Evolutionary conservation across 2,113 vertebrate genomes (phyloP), one percentile per base, ranked within the genome.

Genomic region (Chloroceryle aenea): DNA sequence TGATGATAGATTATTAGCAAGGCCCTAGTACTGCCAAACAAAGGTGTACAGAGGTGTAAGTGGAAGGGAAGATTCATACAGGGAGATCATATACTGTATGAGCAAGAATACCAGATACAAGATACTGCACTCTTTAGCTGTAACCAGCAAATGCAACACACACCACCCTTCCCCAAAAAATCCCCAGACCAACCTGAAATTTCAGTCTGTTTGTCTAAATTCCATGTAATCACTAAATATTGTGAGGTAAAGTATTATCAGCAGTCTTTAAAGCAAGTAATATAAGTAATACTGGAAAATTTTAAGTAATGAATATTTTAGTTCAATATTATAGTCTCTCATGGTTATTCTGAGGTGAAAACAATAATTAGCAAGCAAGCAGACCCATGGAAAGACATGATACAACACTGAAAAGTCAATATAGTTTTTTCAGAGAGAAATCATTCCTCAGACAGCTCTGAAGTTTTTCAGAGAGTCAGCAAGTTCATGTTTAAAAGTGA

Each of bases 41-140:
- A 53, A 64, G 36, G 64, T 22, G 50, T 1, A 16, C 3, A 47
- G 36, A 76, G 15, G 21, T 2, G 0, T 6, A 32, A 74, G 27
- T 14, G 48, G 74, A 75, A 79, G 18, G n/a, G 25, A 69, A n/a
- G 19, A 68, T 67, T 30, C 0, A 0, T 7, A 26, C 23, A 67
- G 22, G 50, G 40, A 43, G 25, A 78, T 84, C 6, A 36, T 4
- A 40, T 6, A 74, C n/a, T n/a, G 6, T 8, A 52, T 19, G 21
- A 85, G 18, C 36, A 83, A 85, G 23, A 47, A 72, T 63, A 59
- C 6, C 32, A 26, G 4, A 59, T 34, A 58, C 4, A 59, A 67
- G 47, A 2, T 4, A 40, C 7, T 74, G 71, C 66, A 75, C 68
- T 89, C 43, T 69, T 58, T 48, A 66, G 4, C 13, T 87, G 18